phyloP scores from a whole-genome alignment of 2,797 vertebrate genomes.

The Anguilla megastoma region DNA sequence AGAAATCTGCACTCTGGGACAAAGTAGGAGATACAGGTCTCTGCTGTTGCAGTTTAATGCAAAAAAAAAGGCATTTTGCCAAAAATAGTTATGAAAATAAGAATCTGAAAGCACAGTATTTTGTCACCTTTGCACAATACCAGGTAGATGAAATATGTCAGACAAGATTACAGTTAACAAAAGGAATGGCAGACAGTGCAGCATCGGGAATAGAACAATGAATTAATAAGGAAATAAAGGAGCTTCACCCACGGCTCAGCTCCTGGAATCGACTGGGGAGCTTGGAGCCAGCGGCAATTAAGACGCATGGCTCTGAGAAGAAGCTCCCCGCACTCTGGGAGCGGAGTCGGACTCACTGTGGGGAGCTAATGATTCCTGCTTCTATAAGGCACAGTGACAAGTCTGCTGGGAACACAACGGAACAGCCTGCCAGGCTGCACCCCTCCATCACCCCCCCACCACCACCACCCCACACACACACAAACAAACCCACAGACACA shows the following conservation, averaged over 20 bases:
- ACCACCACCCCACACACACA: too few species aligned
- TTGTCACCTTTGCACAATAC: background rate
- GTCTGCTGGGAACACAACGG: background rate
- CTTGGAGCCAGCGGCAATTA: slow-evolving; percentile 19
- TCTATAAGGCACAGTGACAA: slow-evolving; percentile 18
- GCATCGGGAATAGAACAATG: slow-evolving; percentile 10
- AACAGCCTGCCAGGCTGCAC: slow-evolving; percentile 1
- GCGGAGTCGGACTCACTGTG: background rate
- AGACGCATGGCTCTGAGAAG: background rate
- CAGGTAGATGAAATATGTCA: background rate
- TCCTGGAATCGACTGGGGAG: slow-evolving; percentile 19
- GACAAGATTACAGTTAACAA: background rate
- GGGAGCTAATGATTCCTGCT: slow-evolving; percentile 16
- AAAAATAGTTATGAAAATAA: background rate
- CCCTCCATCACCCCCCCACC: background rate
- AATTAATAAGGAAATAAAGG: slow-evolving; percentile 16
- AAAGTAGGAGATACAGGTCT: background rate
- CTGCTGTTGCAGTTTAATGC: background rate
- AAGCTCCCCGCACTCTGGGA: background rate
- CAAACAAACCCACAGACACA: too few species aligned
- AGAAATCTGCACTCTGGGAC: background rate
- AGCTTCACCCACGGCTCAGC: background rate
- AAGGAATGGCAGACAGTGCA: background rate
- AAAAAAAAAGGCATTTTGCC: background rate
- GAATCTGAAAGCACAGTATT: background rate